phyloP scores from a whole-genome alignment of 2,888 invertebrate genomes.

The Augochlorella aurata region DNA sequence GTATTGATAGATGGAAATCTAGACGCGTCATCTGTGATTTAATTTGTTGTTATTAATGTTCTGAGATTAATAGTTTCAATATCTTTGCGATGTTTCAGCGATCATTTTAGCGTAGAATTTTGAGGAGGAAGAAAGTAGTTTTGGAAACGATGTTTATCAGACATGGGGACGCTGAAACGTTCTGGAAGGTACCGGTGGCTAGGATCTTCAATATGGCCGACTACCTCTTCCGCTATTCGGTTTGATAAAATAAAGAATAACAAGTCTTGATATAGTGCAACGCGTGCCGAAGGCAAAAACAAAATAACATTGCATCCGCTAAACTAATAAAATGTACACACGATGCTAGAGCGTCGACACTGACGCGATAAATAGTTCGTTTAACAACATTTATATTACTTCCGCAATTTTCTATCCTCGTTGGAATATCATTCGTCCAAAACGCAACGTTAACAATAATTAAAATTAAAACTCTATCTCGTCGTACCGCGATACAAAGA shows the following conservation, averaged over 20 bases:
- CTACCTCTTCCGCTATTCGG: neutral
- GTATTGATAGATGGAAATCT: too few species aligned
- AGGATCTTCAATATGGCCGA: neutral
- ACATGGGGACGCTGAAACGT: neutral
- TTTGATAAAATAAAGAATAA: neutral
- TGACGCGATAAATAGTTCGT: neutral
- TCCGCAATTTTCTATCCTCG: neutral
- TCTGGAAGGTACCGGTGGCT: neutral
- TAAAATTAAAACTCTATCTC: neutral
- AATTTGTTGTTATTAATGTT: constrained; percentile 18
- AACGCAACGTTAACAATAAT: neutral
- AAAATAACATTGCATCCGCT: neutral
- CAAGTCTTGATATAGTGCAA: neutral
- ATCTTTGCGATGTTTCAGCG: neutral
- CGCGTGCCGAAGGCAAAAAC: neutral
- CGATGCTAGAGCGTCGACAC: neutral
- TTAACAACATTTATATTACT: neutral
- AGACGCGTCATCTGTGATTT: constrained; percentile 22
- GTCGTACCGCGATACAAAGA: neutral
- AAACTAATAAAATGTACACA: neutral
- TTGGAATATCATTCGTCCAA: neutral
- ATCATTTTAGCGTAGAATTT: neutral
- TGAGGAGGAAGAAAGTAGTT: neutral
- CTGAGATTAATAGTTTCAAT: too few species aligned
- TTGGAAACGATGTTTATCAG: neutral